These are phyloP conservation scores for Arbacia lixula DNA, from an alignment of 53 echinoderm and acorn worm genomes.

Conservation along the genomic window DNA sequence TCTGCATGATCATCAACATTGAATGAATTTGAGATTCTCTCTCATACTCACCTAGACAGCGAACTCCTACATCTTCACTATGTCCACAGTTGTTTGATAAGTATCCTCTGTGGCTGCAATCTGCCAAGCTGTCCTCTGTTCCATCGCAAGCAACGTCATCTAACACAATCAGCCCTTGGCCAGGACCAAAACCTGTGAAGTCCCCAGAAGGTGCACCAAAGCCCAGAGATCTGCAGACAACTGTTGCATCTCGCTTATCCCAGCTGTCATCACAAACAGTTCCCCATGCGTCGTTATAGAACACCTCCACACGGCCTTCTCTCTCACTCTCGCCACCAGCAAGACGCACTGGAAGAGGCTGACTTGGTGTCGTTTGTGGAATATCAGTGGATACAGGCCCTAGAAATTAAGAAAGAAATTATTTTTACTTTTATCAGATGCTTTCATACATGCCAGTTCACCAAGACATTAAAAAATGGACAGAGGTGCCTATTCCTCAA, in stretches of 20 bases:
- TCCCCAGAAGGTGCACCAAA: not conserved
- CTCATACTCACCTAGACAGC: too few relatives aligned
- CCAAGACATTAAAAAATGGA: too few relatives aligned
- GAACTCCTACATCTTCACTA: not conserved
- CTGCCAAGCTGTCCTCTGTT: not conserved
- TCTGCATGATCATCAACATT: too few relatives aligned
- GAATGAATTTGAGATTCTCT: too few relatives aligned
- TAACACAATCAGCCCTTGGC: not conserved
- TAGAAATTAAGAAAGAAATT: too few relatives aligned
- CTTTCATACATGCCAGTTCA: too few relatives aligned
- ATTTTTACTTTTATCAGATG: too few relatives aligned
- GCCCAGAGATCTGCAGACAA: slow-evolving; percentile 57
- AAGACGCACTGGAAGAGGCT: too few relatives aligned
- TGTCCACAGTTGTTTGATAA: not conserved
- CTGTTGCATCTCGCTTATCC: slow-evolving; percentile 35
- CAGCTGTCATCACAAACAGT: slow-evolving; percentile 57
- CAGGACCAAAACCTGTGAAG: not conserved
- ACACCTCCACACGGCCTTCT: slow-evolving; percentile 38
- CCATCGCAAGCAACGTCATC: not conserved
- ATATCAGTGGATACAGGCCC: too few relatives aligned
- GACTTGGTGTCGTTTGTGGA: too few relatives aligned
- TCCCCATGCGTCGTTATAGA: slow-evolving; percentile 31
- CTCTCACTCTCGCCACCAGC: not conserved
- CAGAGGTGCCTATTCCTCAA: too few relatives aligned
- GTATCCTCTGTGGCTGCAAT: not conserved